Percentiles rank a stretch among this genome's conserved stretches.
These are phyloP conservation scores for Ectropis grisescens DNA, from an alignment of 1,140 invertebrate genomes.

Conservation along the genomic window DNA sequence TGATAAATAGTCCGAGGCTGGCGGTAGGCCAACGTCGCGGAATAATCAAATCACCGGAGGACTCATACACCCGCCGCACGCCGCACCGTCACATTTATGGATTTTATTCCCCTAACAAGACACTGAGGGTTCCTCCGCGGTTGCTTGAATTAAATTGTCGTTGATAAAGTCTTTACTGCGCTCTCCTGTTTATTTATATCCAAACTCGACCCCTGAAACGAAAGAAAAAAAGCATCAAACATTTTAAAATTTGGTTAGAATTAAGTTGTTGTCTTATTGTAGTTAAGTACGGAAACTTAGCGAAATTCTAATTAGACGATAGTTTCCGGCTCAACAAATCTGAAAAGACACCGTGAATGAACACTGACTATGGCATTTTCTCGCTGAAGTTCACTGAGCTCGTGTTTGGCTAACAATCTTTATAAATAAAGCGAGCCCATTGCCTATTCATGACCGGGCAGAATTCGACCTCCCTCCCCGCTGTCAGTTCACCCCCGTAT, in stretches of 20 bases:
- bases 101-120: constrained; percentile 64
- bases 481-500: constrained; percentile 55
- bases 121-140: constrained; percentile 47
- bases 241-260: no score
- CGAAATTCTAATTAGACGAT: no score
- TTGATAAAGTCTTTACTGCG: constrained; percentile 50
- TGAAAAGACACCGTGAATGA: no score
- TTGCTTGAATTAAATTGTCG: constrained; percentile 61
- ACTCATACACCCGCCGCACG: constrained; percentile 30
- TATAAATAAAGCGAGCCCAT: constrained; percentile 68
- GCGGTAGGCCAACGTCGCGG: constrained; percentile 66
- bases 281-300: no score
- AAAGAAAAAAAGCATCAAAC: no score
- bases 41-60: constrained; percentile 67
- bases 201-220: constrained; percentile 13
- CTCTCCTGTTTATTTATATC: constrained; percentile 40
- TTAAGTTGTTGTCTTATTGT: no score
- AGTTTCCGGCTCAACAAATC: no score
- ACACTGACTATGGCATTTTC: constrained; percentile 48
- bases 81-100: constrained; percentile 57
- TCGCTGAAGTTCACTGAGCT: constrained; percentile 49
- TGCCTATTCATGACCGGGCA: constrained; percentile 66
- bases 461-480: constrained; percentile 44
- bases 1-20: constrained; percentile 64
- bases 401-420: constrained; percentile 58